Conservation (phyloP, 1,140 invertebrate species). For the Drosophila subobscura region DNA sequence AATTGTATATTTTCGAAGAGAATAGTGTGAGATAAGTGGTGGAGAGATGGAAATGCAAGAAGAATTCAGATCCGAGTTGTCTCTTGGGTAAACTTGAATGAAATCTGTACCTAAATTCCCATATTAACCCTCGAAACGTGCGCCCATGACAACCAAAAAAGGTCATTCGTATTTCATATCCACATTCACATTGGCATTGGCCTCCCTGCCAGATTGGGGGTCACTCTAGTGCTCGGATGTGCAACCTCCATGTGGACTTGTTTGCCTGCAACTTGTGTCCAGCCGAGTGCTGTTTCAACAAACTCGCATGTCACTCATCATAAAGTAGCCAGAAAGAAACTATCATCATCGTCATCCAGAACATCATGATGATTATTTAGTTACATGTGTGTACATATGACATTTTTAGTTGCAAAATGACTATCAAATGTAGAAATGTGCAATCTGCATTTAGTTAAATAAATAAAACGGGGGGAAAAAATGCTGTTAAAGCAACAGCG, state of each 20-base stretch:
- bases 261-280: slow-evolving; percentile 7
- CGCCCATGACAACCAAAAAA: background rate
- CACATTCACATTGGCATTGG: background rate
- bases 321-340: slow-evolving; percentile 8
- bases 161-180: background rate
- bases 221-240: no score
- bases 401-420: slow-evolving; percentile 26
- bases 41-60: no score
- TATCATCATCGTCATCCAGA: slow-evolving; percentile 12
- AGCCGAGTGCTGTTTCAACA: slow-evolving; percentile 17
- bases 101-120: no score
- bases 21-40: background rate
- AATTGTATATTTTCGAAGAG: background rate
- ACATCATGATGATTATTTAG: slow-evolving; percentile 30
- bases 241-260: background rate
- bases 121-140: no score
- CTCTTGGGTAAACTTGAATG: background rate
- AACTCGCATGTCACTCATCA: slow-evolving; percentile 24
- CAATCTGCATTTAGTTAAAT: slow-evolving; percentile 64
- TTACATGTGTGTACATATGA: slow-evolving; percentile 2
- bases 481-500: slow-evolving; percentile 17
- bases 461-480: slow-evolving; percentile 46
- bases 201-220: no score
- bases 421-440: slow-evolving; percentile 45
- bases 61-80: no score